Evolutionary conservation across 2,113 vertebrate genomes (phyloP), one percentile per base, ranked within the genome.

Genomic region (Tupaia tana): DNA sequence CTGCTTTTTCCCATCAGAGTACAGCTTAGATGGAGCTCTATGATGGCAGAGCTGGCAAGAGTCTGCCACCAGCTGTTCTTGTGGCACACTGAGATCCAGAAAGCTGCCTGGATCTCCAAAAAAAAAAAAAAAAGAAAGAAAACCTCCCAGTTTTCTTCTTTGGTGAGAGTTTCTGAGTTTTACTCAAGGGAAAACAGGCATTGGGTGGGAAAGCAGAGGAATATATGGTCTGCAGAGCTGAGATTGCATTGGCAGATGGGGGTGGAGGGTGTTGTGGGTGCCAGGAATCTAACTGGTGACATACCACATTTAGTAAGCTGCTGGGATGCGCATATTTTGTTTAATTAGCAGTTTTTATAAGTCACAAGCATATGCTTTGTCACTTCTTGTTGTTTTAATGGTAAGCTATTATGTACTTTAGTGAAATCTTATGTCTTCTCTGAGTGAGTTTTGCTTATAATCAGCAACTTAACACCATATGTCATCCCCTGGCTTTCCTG

Each of bases 281-380:
- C 93, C 97, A 96, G 96, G 85, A 98, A 97, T 98, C 96, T 96
- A 97, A 97, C 94, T 96, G 92, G 96, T 34, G 91, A 95, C 93
- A 96, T 96, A 97, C 92, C 95, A 97, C 96, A 98, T 98, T 98
- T 98, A 96, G 97, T 98, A 95, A 97, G 96, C 98, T 98, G 97
- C 97, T 97, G 95, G 93, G 97, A 97, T 96, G 93, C 25, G 56
- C 97, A 96, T 97, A 97, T 98, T 98, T 97, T 97, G 97, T 98
- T 98, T 98, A 98, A 98, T 98, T 98, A 98, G 96, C 22, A 77
- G 96, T 97, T 94, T 97, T 97, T 94, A 86, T 97, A 98, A 98
- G 97, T 95, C 96, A 87, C 95, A 77, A 98, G 94, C 98, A 98
- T 98, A 98, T 98, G 98, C 95, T 97, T 96, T 97, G 90, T 98